Percentiles rank a stretch among this genome's conserved stretches.
phyloP scores from a whole-genome alignment of 2,113 vertebrate species.

The Oncorhynchus mykiss region DNA sequence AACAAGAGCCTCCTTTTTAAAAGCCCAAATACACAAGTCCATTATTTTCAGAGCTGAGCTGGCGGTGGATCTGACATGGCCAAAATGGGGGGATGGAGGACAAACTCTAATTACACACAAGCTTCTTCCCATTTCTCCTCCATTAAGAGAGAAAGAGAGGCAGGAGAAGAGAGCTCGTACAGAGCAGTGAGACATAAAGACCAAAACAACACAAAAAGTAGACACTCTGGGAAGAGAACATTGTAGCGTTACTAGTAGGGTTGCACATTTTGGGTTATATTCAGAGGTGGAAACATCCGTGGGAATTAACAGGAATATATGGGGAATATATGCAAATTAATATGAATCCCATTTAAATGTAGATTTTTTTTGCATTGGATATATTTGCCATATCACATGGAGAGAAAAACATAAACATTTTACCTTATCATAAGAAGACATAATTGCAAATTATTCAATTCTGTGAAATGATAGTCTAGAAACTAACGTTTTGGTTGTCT shows the following conservation, averaged over 20 bases:
- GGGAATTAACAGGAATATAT: no score
- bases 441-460: no score
- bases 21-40: constrained; percentile 31
- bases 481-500: no score
- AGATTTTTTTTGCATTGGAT: no score
- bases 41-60: constrained; percentile 28
- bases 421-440: no score
- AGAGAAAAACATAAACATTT: no score
- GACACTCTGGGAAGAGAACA: not conserved
- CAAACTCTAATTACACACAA: constrained; percentile 44
- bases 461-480: no score
- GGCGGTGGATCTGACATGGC: constrained; percentile 44
- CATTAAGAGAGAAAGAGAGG: constrained; percentile 7
- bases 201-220: not conserved
- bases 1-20: not conserved
- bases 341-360: no score
- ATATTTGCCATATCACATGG: no score
- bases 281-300: no score
- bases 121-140: constrained; percentile 39
- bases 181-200: not conserved
- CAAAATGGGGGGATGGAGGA: not conserved
- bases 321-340: no score
- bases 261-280: no score
- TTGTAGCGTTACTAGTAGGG: not conserved
- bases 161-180: not conserved